A percentile compares a stretch with the other conserved stretches of the same genome.
Conservation (phyloP, 92 coral and sea anemone genomes). For the Hydrozoanthus gracilis region DNA sequence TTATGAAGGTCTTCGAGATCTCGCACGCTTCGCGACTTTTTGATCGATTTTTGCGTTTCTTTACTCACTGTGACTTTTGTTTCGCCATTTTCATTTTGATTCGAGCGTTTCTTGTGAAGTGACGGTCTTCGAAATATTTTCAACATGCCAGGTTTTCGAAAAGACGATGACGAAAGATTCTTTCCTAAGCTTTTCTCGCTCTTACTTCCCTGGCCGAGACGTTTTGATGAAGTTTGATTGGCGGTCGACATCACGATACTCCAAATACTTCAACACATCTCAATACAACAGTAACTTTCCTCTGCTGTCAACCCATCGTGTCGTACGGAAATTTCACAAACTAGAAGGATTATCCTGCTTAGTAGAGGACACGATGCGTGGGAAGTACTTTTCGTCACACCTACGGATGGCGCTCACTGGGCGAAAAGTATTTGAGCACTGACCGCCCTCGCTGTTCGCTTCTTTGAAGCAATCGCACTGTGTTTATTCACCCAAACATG, state of each 20-base stretch:
- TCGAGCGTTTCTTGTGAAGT: slow-evolving; percentile 65
- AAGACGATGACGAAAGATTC: slow-evolving; percentile 48
- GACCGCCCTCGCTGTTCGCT: slow-evolving; percentile 48
- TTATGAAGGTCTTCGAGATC: slow-evolving; percentile 89
- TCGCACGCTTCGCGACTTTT: slow-evolving; percentile 69
- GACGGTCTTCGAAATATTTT: slow-evolving; percentile 85
- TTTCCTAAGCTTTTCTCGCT: slow-evolving; percentile 29
- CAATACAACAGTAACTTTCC: background rate
- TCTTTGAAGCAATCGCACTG: slow-evolving; percentile 27
- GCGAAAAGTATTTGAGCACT: slow-evolving; percentile 40
- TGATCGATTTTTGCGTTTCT: slow-evolving; percentile 28
- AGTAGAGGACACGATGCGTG: slow-evolving; percentile 25
- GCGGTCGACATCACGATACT: slow-evolving; percentile 26
- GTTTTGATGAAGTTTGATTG: slow-evolving; percentile 28
- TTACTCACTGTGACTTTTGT: slow-evolving; percentile 3
- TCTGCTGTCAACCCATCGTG: slow-evolving; percentile 34
- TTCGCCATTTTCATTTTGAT: slow-evolving; percentile 47
- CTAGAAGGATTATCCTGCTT: slow-evolving; percentile 30
- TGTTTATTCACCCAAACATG: slow-evolving; percentile 9
- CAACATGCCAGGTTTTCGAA: slow-evolving; percentile 48
- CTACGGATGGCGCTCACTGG: slow-evolving; percentile 30
- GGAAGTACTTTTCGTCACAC: slow-evolving; percentile 44
- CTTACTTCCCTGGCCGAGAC: slow-evolving; percentile 33
- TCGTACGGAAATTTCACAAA: slow-evolving; percentile 3
- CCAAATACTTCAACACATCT: background rate